Evolutionary conservation across 2,797 vertebrate genomes (phyloP), one percentile per base, ranked within the genome.

Genomic region (Leucoraja ocellata): DNA sequence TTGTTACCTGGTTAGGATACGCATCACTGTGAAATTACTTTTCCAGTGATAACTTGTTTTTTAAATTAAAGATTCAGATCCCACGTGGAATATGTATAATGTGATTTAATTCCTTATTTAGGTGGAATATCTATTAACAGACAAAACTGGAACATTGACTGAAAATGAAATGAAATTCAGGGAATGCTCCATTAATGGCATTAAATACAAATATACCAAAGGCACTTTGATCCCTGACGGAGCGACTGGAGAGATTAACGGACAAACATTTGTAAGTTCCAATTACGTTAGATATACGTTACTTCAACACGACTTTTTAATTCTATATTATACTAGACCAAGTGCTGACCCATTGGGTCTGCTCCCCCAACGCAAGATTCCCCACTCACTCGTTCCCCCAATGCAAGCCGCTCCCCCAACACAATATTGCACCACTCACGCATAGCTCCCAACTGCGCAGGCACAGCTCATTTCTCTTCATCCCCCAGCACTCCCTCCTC

Each of bases 141-240:
- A 99, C 96, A 99, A 99, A 96, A 99, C 99, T 0, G 98, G 98
- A 63, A 99, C 98, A 0, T 95, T 99, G 93, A 99, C 99, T 23
- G 98, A 99, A 96, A 99, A 99, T 84, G 98, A 98, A 95, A 99
- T 99, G 98, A 98, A 98, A 28, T 99, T 99, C 96, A 98, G 98
- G 0, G 98, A 99, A 94, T 99, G 98, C 94, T 99, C 98, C 83
- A 97, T 99, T 94, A 98, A 98, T 90, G 98, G 99, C 93, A 94
- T 97, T 93, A 99, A 99, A 94, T 99, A 98, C 96, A 97, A 98
- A 94, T 99, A 99, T 96, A 97, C 99, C 93, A 99, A 98, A 81
- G 97, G 98, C 93, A 98, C 97, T 96, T 96, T 99, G 78, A 96
- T 98, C 79, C 97, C 98, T 4, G 98, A 99, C 94, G 98, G 98